phyloP scores from a whole-genome alignment of 2,888 invertebrate genomes.

The Drosophila kambysellisi region DNA sequence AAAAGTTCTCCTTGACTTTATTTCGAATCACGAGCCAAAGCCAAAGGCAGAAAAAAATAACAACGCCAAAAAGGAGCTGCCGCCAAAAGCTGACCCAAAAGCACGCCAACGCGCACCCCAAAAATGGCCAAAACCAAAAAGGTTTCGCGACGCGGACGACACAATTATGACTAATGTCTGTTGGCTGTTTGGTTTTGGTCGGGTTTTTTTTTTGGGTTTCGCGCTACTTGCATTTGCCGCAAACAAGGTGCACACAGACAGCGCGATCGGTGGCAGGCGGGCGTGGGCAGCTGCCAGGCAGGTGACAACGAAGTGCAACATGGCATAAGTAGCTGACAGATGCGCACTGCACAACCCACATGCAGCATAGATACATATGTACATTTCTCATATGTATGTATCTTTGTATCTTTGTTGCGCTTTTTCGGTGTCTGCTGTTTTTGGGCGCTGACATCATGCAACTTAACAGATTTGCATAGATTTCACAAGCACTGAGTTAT shows the following conservation, averaged over 20 bases:
- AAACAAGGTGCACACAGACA: slow-evolving; percentile 56
- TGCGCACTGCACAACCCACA: slow-evolving; percentile 55
- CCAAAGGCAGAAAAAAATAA: slow-evolving; percentile 48
- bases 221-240: slow-evolving; percentile 28
- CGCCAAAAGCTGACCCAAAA: slow-evolving; percentile 66
- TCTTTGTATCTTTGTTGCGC: background rate
- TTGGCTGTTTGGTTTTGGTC: background rate
- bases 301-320: slow-evolving; percentile 50
- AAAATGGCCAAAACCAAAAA: background rate
- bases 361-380: slow-evolving; percentile 27
- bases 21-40: slow-evolving; percentile 74
- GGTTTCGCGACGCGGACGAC: slow-evolving; percentile 46
- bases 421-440: slow-evolving; percentile 24
- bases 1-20: slow-evolving; percentile 77
- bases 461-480: slow-evolving; percentile 69
- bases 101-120: slow-evolving; percentile 61
- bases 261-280: slow-evolving; percentile 44
- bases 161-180: slow-evolving; percentile 72
- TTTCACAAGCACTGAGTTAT: slow-evolving; percentile 29
- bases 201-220: slow-evolving; percentile 8
- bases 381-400: slow-evolving; percentile 10
- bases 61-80: slow-evolving; percentile 71
- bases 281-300: slow-evolving; percentile 55
- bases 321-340: slow-evolving; percentile 57
- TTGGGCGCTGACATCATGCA: slow-evolving; percentile 71